Evolutionary conservation across 23 tunicate species (phyloP).

Genomic region (Corella eumyota): DNA sequence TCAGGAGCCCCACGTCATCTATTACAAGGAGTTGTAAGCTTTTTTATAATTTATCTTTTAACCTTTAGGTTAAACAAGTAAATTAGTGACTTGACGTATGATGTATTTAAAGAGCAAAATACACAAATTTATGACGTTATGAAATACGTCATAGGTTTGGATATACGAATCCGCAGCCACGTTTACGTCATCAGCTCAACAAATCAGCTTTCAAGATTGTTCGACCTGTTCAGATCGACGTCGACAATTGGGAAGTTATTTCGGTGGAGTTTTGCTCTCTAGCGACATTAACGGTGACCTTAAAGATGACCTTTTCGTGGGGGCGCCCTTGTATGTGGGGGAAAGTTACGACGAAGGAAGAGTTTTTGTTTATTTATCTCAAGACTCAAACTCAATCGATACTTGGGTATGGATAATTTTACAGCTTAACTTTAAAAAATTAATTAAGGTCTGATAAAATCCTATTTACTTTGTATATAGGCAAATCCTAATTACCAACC

Average conservation of each 20-base stretch:
- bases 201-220: too few species aligned
- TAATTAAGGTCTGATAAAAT: too few species aligned
- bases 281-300: slow-evolving; percentile 37
- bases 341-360: slow-evolving; percentile 40
- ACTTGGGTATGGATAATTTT: slow-evolving; percentile 16
- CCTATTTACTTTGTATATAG: slow-evolving; percentile 6
- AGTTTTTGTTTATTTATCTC: slow-evolving; percentile 27
- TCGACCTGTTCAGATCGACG: too few species aligned
- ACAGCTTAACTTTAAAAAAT: too few species aligned
- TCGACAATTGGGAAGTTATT: slow-evolving; percentile 26
- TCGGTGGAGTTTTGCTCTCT: slow-evolving; percentile 42
- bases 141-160: too few species aligned
- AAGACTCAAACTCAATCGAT: neutral
- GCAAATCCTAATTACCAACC: slow-evolving; percentile 8
- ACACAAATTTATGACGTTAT: too few species aligned
- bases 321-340: slow-evolving; percentile 30
- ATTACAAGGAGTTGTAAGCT: slow-evolving; percentile 4
- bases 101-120: too few species aligned
- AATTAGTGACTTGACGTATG: too few species aligned
- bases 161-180: too few species aligned
- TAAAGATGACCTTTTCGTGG: slow-evolving; percentile 35
- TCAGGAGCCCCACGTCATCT: slow-evolving; percentile 1
- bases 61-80: too few species aligned
- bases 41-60: too few species aligned
- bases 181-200: too few species aligned